These are phyloP conservation scores for Cryptus viduatorius DNA, from an alignment of 2,888 invertebrate species.

Conservation along the genomic window DNA sequence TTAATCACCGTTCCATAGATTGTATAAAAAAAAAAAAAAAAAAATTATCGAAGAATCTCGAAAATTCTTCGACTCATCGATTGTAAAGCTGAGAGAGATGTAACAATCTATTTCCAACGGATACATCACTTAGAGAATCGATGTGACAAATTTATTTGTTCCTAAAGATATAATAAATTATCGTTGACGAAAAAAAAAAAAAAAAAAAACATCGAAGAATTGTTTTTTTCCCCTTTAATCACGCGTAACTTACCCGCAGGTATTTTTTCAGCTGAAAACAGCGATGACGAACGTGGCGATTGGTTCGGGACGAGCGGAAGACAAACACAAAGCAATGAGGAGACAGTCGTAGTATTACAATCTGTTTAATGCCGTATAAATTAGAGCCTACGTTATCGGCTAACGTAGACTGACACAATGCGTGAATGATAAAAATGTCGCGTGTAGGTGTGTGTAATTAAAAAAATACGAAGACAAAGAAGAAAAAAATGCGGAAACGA, in stretches of 20 bases:
- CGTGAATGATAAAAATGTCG: slow-evolving; percentile 40
- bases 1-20: slow-evolving; percentile 45
- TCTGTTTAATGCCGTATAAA: slow-evolving; percentile 64
- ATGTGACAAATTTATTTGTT: slow-evolving; percentile 81
- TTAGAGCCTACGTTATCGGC: slow-evolving; percentile 50
- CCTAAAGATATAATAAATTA: slow-evolving; percentile 78
- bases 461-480: slow-evolving; percentile 14
- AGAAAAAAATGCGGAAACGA: slow-evolving; percentile 20
- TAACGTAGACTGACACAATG: slow-evolving; percentile 48
- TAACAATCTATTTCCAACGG: slow-evolving; percentile 39
- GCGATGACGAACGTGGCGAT: background rate
- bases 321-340: background rate
- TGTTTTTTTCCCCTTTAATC: background rate
- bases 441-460: slow-evolving; percentile 12
- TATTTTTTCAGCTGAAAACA: background rate
- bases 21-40: background rate
- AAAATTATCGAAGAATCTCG: background rate
- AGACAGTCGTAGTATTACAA: slow-evolving; percentile 54
- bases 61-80: slow-evolving; percentile 33
- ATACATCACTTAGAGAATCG: slow-evolving; percentile 70
- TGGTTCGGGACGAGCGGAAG: background rate
- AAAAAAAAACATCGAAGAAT: background rate
- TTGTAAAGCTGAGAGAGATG: slow-evolving; percentile 24
- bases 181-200: slow-evolving; percentile 71
- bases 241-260: background rate